Evolutionary conservation across 2,113 vertebrate species (phyloP).

Genomic region (Mirounga angustirostris): DNA sequence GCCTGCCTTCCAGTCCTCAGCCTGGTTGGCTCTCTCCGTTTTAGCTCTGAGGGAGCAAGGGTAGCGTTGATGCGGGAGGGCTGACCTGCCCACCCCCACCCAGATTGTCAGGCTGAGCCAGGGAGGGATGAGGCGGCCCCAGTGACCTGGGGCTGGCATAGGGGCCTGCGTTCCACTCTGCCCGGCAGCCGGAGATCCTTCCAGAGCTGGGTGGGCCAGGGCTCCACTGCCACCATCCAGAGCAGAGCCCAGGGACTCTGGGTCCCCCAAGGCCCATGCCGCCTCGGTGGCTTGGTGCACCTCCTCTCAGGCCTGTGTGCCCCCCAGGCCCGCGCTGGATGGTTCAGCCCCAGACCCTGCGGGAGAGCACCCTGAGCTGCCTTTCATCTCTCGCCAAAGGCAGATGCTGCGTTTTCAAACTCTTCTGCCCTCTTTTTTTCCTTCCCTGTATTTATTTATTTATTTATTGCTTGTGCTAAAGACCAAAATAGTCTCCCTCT

Average conservation of each 20-base stretch:
- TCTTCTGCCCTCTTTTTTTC: slow-evolving; percentile 71
- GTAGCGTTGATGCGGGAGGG: neutral
- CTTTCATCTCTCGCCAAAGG: slow-evolving; percentile 84
- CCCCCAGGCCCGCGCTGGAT: slow-evolving; percentile 25
- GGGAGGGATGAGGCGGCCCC: neutral
- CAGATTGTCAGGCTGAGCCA: neutral
- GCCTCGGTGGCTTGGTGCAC: neutral
- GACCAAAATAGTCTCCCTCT: slow-evolving; percentile 83
- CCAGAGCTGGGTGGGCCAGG: neutral
- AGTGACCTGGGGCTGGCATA: neutral
- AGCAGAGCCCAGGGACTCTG: neutral
- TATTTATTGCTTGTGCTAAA: slow-evolving; percentile 84
- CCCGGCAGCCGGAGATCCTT: slow-evolving; percentile 65
- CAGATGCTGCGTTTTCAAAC: slow-evolving; percentile 82
- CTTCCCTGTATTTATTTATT: slow-evolving; percentile 52
- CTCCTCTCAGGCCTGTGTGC: neutral
- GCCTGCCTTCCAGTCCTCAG: neutral
- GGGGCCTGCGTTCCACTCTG: slow-evolving; percentile 54
- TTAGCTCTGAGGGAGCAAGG: neutral
- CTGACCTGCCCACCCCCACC: neutral
- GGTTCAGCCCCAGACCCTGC: slow-evolving; percentile 80
- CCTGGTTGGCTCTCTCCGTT: neutral
- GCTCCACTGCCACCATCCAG: neutral
- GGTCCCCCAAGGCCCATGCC: neutral
- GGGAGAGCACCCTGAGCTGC: slow-evolving; percentile 78